Percentiles rank a stretch among this genome's conserved stretches.
These are phyloP conservation scores for Pelagia noctiluca DNA, from an alignment of 30 jellyfish, hydroid and myxozoan species.

Conservation along the genomic window DNA sequence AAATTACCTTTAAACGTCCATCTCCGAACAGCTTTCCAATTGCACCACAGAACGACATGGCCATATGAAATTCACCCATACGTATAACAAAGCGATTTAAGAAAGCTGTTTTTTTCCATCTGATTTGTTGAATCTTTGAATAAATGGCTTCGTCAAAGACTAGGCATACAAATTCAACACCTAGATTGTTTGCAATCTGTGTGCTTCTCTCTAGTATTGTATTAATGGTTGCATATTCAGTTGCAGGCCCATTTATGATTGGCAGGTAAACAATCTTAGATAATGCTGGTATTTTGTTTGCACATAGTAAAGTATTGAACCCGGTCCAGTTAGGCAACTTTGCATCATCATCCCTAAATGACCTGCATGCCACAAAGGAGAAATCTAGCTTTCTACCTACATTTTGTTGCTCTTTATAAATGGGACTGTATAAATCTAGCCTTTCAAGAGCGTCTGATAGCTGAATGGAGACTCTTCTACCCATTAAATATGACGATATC, in stretches of 20 bases:
- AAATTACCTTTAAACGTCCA: slow-evolving; percentile 23
- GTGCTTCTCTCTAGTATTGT: slow-evolving; percentile 27
- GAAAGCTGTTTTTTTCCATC: slow-evolving; percentile 42
- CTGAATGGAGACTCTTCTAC: slow-evolving; percentile 26
- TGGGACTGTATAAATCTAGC: neutral
- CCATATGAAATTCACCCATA: slow-evolving; percentile 51
- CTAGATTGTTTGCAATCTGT: slow-evolving; percentile 33
- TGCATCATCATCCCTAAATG: neutral
- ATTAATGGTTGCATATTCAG: slow-evolving; percentile 13
- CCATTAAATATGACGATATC: slow-evolving; percentile 7
- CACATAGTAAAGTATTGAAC: slow-evolving; percentile 34
- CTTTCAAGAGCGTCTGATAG: slow-evolving; percentile 35
- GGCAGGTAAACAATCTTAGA: slow-evolving; percentile 46
- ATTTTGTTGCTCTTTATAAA: slow-evolving; percentile 1
- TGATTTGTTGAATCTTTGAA: slow-evolving; percentile 48
- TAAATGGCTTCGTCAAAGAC: slow-evolving; percentile 56
- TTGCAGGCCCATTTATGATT: slow-evolving; percentile 27
- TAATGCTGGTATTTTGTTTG: slow-evolving; percentile 22
- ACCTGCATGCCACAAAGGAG: slow-evolving; percentile 30
- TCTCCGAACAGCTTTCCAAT: slow-evolving; percentile 19
- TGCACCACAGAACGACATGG: slow-evolving; percentile 47
- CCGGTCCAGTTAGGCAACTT: slow-evolving; percentile 55
- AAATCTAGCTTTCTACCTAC: slow-evolving; percentile 15
- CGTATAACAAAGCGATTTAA: slow-evolving; percentile 19
- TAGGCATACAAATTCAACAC: slow-evolving; percentile 4